Conservation (phyloP, 2,797 vertebrate species). For the Anisognathus igniventris region DNA sequence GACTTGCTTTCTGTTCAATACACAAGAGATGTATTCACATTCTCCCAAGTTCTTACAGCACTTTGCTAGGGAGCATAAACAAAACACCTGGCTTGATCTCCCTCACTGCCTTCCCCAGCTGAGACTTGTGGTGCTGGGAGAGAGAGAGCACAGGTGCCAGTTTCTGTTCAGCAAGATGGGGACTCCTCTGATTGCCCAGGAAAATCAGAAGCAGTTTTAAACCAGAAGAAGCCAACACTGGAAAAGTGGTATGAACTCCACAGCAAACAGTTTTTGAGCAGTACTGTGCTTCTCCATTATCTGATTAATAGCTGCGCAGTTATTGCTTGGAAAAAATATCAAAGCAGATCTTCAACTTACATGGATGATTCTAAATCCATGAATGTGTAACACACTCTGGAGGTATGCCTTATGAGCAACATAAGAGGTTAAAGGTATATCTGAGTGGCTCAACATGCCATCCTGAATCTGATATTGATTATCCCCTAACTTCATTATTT, state of each 20-base stretch:
- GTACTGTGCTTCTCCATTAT: not conserved
- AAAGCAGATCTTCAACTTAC: not conserved
- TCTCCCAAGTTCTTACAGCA: not conserved
- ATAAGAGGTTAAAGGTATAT: not conserved
- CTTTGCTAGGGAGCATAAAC: not conserved
- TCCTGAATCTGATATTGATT: not conserved
- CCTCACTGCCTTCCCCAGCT: not conserved
- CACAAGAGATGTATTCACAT: not conserved
- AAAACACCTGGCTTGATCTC: not conserved
- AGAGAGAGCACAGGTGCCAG: not conserved
- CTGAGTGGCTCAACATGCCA: not conserved
- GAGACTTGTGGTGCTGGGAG: not conserved
- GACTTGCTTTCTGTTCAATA: not conserved
- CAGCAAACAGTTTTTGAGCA: not conserved
- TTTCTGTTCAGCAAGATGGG: not conserved
- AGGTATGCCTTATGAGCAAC: not conserved
- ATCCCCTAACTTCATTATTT: not conserved
- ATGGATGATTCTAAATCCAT: not conserved
- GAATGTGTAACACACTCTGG: accelerated
- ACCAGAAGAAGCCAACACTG: not conserved
- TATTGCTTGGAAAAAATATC: not conserved
- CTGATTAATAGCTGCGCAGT: not conserved
- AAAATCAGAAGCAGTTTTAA: not conserved
- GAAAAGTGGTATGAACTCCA: not conserved
- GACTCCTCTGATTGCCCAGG: not conserved